Evolutionary conservation across 2,113 vertebrate species (phyloP), one percentile per base, ranked within the genome.

Genomic region (Ammodytes dubius): DNA sequence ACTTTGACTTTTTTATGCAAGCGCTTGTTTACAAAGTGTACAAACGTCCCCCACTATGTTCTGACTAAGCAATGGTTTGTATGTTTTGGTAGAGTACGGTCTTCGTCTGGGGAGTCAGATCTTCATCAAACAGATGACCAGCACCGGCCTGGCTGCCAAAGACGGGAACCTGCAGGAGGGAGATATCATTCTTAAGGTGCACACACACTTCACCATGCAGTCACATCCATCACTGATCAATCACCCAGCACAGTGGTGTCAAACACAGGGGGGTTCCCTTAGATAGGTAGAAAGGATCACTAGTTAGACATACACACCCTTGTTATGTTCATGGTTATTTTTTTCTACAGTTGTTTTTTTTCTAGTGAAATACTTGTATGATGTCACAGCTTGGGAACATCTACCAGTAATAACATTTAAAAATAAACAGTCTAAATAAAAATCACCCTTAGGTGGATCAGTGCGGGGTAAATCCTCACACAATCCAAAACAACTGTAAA

Each of bases 51-150:
- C 27, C 27, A 27, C 27, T 27, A 27, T 27, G 27, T 27, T 27
- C 27, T 27, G 27, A 27, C 27, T 27, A 27, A 27, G 27, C 27
- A 27, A 3, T 76, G 43, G 47, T 42, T 15, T 74, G 12, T 79
- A 6, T 82, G 12, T 53, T 43, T 81, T 19, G 69, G 11, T 89
- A 99, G 98, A 99, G 83, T 99, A 98, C 0, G 98, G 98, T 11
- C 88, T 99, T 64, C 97, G 96, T 82, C 90, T 99, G 64, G 98
- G 97, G 3, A 99, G 97, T 90, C 97, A 97, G 92, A 98, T 99
- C 79, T 99, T 97, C 89, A 97, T 99, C 91, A 99, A 98, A 79
- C 97, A 97, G 88, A 97, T 99, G 87, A 96, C 96, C 1, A 95
- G 96, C 42, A 96, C 94, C 0, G 96, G 98, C 43, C 90, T 99